Evolutionary conservation across 2,797 vertebrate species (phyloP), one percentile per base, ranked within the genome.

Genomic region (Danio tinwini): DNA sequence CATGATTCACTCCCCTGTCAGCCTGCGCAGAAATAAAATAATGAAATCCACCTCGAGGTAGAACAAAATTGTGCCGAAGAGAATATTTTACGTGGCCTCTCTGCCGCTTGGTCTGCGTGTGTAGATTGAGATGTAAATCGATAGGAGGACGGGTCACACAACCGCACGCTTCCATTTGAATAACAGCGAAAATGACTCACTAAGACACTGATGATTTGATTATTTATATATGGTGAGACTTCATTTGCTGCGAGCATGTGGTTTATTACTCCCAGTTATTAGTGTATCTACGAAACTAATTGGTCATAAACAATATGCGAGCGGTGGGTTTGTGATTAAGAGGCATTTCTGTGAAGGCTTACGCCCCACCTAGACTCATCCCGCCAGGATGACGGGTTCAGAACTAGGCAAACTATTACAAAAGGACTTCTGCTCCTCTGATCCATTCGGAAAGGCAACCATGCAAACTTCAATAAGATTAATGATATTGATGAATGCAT

Each of bases 1-100:
- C 92, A 91, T 93, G 93, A 94, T 94, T 94, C 94, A 94, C 92
- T 92, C 91, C 91, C 92, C 92, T 93, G 93, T 93, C 93, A 94
- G 90, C 85, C 76, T 16, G 86, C 84, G 80, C 91, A 90, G 91
- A 92, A 92, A 93, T 93, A 89, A 94, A 94, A 93, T 93, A 93
- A 94, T 93, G 91, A 94, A 94, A 93, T 93, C 91, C 89, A 92
- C 91, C 92, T 93, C 91, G 91, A 93, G 94, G 91, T 92, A 93
- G 91, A 94, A 93, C 91, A 92, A 92, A 93, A 94, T 91, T 91
- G 90, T 91, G 88, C 88, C 88, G 88, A 90, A 88, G 87, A 89
- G 90, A 88, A 92, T 91, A 92, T 93, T 92, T 93, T 92, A 93
- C 67, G 21, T 37, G 59, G 89, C 92, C 87, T 92, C 87, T 82